Conservation (phyloP, 1,140 invertebrate species). For the Idris sp. region DNA sequence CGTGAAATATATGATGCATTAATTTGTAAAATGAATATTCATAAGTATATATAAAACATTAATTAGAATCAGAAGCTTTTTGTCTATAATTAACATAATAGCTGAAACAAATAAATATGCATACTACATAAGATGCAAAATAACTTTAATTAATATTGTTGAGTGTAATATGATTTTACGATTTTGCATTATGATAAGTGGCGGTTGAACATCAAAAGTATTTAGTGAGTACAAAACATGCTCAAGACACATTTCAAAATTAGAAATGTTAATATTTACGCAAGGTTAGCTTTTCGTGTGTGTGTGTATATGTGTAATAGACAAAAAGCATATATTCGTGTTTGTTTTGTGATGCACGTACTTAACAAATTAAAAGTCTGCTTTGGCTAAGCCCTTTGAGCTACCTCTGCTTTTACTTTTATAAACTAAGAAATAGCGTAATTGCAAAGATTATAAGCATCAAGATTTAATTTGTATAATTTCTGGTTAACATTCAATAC, state of each 20-base stretch:
- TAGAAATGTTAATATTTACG: slow-evolving; percentile 17
- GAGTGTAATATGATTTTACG: slow-evolving; percentile 11
- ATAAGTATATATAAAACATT: too few relatives aligned
- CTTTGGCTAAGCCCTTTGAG: slow-evolving; percentile 1
- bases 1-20: too few relatives aligned
- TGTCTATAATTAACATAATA: too few relatives aligned
- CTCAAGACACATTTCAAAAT: slow-evolving; percentile 6
- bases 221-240: slow-evolving; percentile 4
- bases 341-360: neutral
- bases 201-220: slow-evolving; percentile 6
- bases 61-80: slow-evolving; percentile 4
- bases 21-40: too few relatives aligned
- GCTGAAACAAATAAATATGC: slow-evolving; percentile 1
- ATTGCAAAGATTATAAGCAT: neutral
- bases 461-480: slow-evolving; percentile 6
- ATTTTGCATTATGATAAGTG: slow-evolving; percentile 10
- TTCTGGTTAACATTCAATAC: neutral
- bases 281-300: slow-evolving; percentile 4
- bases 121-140: neutral
- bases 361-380: slow-evolving; percentile 5
- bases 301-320: neutral
- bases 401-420: neutral
- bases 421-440: neutral
- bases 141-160: slow-evolving; percentile 8
- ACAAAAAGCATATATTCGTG: slow-evolving; percentile 2